These are phyloP conservation scores for Cyaniris semiargus DNA, from an alignment of 2,888 invertebrate species.

Conservation along the genomic window DNA sequence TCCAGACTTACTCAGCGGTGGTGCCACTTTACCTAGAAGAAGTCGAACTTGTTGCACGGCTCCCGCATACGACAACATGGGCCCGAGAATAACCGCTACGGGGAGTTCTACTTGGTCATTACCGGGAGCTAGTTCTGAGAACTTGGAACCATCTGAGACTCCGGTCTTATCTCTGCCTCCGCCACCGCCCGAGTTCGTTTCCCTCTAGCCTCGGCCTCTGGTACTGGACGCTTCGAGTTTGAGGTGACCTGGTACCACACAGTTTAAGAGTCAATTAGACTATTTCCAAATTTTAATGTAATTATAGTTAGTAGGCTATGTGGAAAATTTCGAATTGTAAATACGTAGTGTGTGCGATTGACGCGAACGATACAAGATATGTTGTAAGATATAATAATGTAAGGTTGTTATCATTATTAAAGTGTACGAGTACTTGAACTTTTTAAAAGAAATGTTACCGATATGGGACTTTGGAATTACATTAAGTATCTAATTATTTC, in stretches of 20 bases:
- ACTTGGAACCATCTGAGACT: conserved; percentile 63
- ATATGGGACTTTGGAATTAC: conserved; percentile 60
- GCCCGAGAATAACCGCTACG: conserved; percentile 93
- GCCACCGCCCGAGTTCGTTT: conserved; percentile 78
- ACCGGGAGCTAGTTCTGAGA: conserved; percentile 80
- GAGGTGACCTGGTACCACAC: conserved; percentile 75
- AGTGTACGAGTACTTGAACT: conserved; percentile 56
- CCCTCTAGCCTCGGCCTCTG: conserved; percentile 76
- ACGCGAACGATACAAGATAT: conserved; percentile 75
- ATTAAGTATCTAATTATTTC: conserved; percentile 56
- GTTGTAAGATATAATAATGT: conserved; percentile 70
- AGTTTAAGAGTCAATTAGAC: conserved; percentile 72
- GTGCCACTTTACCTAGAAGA: conserved; percentile 74
- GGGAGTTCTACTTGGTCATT: conserved; percentile 90
- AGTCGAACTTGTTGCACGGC: conserved; percentile 73
- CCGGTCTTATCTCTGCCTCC: conserved; percentile 76
- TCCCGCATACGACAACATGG: conserved; percentile 94
- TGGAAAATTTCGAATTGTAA: conserved; percentile 65
- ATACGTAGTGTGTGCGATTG: conserved; percentile 67
- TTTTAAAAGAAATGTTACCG: conserved; percentile 64
- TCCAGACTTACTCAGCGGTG: conserved; percentile 85
- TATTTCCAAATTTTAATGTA: conserved; percentile 69
- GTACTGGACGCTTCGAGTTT: conserved; percentile 71
- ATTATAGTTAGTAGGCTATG: conserved; percentile 59
- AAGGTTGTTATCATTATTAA: conserved; percentile 76